These are phyloP conservation scores for Keiferia lycopersicella DNA, from an alignment of 2,888 invertebrate species.

Conservation along the genomic window DNA sequence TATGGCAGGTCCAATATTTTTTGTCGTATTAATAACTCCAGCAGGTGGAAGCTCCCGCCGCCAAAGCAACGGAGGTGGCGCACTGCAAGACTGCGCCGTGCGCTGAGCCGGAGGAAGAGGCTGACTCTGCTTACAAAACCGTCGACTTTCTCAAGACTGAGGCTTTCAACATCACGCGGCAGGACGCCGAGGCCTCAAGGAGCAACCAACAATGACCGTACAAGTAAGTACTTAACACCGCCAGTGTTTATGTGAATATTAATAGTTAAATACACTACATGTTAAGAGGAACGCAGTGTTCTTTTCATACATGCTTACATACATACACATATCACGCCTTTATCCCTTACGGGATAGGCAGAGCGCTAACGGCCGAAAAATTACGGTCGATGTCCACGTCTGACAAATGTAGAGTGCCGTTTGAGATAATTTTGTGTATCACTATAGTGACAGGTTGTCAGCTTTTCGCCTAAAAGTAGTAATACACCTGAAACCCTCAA, in stretches of 20 bases:
- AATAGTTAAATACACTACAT: not conserved
- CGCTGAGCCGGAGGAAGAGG: conserved; percentile 54
- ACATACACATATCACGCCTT: no score
- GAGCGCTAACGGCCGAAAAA: no score
- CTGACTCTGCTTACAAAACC: conserved; percentile 89
- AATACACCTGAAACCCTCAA: no score
- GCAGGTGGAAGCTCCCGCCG: conserved; percentile 41
- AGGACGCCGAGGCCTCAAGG: conserved; percentile 88
- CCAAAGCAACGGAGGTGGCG: conserved; percentile 38
- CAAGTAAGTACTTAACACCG: not conserved
- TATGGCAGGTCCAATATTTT: no score
- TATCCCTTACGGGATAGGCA: no score
- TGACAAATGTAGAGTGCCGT: no score
- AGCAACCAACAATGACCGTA: conserved; percentile 43
- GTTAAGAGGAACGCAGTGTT: not conserved
- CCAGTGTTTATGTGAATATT: not conserved
- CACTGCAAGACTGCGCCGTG: conserved; percentile 58
- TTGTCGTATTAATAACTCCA: conserved; percentile 32
- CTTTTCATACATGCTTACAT: no score
- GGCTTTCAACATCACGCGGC: conserved; percentile 93
- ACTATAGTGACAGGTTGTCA: no score
- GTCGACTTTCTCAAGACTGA: conserved; percentile 97
- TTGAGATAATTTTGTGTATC: no score
- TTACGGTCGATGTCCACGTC: no score
- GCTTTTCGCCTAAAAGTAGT: no score